Evolutionary conservation across 2,888 invertebrate genomes (phyloP).

Genomic region (Drosophila falleni): DNA sequence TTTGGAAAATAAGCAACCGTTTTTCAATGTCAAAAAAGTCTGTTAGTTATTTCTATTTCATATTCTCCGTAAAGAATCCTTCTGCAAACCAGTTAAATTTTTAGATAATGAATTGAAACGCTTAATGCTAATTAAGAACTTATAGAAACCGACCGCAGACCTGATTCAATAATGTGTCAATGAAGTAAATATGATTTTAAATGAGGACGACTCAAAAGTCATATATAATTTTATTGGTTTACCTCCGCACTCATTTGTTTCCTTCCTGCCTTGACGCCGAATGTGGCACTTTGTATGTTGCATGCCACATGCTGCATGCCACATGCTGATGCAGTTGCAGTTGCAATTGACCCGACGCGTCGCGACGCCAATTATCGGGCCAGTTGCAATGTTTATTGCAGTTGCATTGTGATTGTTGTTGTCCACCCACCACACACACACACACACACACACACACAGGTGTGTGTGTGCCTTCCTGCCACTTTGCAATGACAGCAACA

Average conservation of each 20-base stretch:
- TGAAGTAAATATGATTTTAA: constrained; percentile 35
- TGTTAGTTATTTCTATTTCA: too few relatives aligned
- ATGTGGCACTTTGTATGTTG: constrained; percentile 4
- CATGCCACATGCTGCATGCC: constrained; percentile 1
- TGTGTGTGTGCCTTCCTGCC: not conserved
- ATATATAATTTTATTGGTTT: constrained; percentile 68
- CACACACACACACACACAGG: not conserved
- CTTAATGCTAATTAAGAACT: not conserved
- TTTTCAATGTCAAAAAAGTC: too few relatives aligned
- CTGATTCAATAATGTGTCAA: constrained; percentile 14
- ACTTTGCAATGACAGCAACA: constrained; percentile 70
- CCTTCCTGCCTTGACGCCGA: constrained; percentile 17
- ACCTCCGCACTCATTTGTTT: not conserved
- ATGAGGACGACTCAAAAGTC: constrained; percentile 56
- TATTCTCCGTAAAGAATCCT: too few relatives aligned
- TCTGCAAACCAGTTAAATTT: not conserved
- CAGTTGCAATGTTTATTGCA: constrained; percentile 41
- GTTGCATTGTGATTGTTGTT: constrained; percentile 34
- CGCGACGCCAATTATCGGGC: constrained; percentile 71
- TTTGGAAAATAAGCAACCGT: too few relatives aligned
- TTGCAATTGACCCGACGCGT: constrained; percentile 66
- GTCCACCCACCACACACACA: too few relatives aligned
- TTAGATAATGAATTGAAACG: not conserved
- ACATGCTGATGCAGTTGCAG: not conserved
- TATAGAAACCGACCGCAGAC: constrained; percentile 2